Conservation (phyloP, 2,797 vertebrate genomes). For the Lepidocolaptes lacrymiger region DNA sequence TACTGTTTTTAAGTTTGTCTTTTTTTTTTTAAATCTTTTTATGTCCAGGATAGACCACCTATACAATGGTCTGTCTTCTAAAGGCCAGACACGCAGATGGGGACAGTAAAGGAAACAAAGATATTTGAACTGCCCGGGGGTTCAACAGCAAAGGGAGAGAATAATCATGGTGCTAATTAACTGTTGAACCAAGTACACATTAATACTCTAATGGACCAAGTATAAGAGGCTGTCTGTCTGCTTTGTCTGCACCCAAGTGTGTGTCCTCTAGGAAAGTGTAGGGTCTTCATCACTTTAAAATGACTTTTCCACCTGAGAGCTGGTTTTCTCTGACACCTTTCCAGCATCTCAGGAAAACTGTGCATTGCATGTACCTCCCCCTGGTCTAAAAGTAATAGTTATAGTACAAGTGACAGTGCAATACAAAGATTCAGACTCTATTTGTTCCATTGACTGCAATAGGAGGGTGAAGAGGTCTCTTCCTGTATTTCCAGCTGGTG, state of each 20-base stretch:
- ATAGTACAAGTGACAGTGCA: neutral
- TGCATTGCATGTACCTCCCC: neutral
- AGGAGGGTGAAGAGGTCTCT: slow-evolving; percentile 33
- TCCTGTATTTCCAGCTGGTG: neutral
- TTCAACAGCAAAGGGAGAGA: neutral
- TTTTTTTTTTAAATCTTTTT: neutral
- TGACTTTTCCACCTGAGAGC: neutral
- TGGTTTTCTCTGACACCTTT: neutral
- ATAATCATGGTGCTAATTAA: neutral
- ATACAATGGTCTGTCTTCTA: neutral
- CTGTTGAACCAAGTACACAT: neutral
- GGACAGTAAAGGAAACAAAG: neutral
- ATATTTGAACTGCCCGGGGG: neutral
- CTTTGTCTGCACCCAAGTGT: neutral
- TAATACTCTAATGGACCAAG: neutral
- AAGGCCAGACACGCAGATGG: neutral
- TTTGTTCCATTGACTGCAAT: slow-evolving; percentile 16
- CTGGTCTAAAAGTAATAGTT: neutral
- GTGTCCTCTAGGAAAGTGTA: neutral
- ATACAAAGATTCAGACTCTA: slow-evolving; percentile 4
- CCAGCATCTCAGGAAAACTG: neutral
- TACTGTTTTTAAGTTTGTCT: neutral
- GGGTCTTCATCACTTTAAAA: neutral
- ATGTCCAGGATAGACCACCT: neutral
- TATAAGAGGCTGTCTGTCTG: neutral